Evolutionary conservation across 2,113 vertebrate genomes (phyloP).

Genomic region (Melanerpes aurifrons): DNA sequence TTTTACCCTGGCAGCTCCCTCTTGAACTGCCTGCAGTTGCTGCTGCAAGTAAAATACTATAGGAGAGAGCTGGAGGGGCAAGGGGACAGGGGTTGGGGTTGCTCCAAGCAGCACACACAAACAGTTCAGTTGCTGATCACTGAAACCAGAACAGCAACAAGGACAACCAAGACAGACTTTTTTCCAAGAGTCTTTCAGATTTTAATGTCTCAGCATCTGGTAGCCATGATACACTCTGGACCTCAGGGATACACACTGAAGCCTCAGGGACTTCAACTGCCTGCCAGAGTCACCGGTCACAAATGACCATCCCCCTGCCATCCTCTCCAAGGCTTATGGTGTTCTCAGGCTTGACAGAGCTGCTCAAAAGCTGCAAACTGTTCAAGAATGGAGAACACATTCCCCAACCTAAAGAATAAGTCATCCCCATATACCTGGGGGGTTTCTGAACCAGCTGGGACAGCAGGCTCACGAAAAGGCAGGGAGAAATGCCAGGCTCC

Average conservation of each 20-base stretch:
- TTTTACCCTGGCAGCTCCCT: not conserved
- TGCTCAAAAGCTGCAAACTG: not conserved
- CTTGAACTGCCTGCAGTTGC: not conserved
- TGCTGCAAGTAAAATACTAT: not conserved
- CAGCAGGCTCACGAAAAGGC: not conserved
- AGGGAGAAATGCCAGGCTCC: not conserved
- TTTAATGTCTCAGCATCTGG: not conserved
- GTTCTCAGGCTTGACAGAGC: not conserved
- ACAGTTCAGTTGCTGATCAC: not conserved
- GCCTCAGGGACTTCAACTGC: not conserved
- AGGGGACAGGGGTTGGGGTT: not conserved
- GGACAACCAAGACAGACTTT: not conserved
- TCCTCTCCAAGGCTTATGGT: not conserved
- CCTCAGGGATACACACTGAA: not conserved
- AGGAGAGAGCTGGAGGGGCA: not conserved
- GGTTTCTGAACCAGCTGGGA: not conserved
- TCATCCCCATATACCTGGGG: not conserved
- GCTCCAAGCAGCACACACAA: not conserved
- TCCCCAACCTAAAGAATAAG: not conserved
- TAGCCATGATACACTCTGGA: not conserved
- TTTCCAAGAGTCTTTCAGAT: not conserved
- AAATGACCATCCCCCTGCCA: not conserved
- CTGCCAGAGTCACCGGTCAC: not conserved
- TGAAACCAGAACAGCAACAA: not conserved
- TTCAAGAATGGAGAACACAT: not conserved